Base-by-base conservation (phyloP, 2,888 invertebrate genomes). In the Silvanus unidentatus region DNA sequence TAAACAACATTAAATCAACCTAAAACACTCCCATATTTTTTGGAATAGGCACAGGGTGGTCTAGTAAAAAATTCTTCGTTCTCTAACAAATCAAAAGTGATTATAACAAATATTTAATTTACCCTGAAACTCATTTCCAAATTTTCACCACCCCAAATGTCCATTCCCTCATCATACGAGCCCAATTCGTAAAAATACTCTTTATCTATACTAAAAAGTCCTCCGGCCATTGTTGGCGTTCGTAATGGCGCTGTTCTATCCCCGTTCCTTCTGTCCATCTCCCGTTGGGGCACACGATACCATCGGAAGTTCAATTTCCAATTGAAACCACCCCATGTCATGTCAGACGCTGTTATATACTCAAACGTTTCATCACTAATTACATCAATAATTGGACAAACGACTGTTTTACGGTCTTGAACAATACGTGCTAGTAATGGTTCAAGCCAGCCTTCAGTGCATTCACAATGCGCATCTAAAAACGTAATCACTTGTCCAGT, bases 321-420 rank as follows among this genome's bases (percentile, higher is more conserved):
- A 75, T 98, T 99, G 75, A 99, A 99, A 15, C 98, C 98, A 51
- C 98, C 98, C 97, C 98, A 99, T 1, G 98, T 99, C 85, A 96
- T 95, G 70, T 99, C 98, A 1, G 96, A 96, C 1, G 98, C 98
- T 40, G 96, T 91, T 52, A 98, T 93, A 75, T 99, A 99, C 73
- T 98, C 97, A 73, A 99, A 99, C 2, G 94, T 94, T 62, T 98
- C 97, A 71, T 99, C 98, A 38, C 94, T 95, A 64, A 99, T 98
- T 46, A 99, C 96, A 73, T 99, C 99, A 61, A 99, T 98, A 58
- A 99, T 95, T 6, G 99, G 98, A 71, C 97, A 95, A 2, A 96
- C 97, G 37, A 99, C 96, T 0, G 93, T 89, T 54, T 86, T 88
- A 57, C 93, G 80, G 74, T 99, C 89, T 68, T 90, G 83, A 4